Conservation (phyloP, 2,113 vertebrate genomes). For the Pagrus major region DNA sequence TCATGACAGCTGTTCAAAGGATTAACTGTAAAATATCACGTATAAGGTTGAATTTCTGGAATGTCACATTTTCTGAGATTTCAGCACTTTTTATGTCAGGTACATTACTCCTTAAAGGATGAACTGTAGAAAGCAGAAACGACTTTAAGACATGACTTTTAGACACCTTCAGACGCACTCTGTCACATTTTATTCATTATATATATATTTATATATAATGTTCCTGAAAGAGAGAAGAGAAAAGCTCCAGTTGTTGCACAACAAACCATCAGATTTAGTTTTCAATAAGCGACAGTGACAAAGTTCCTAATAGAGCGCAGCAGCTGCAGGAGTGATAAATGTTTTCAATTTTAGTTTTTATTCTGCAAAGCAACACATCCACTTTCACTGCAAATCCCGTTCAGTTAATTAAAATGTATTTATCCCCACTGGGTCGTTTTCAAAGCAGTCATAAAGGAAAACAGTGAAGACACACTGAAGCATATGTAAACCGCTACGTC, state of each 20-base stretch:
- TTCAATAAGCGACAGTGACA: conserved; percentile 36
- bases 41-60: not conserved
- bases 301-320: conserved; percentile 38
- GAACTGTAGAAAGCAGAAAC: conserved; percentile 16
- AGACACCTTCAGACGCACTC: not conserved
- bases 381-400: conserved; percentile 44
- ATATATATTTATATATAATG: not conserved
- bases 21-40: not conserved
- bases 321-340: conserved; percentile 50
- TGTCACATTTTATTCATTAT: conserved; percentile 27
- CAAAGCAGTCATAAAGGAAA: conserved; percentile 5
- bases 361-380: conserved; percentile 26
- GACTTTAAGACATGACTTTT: conserved; percentile 7
- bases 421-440: conserved; percentile 36
- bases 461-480: conserved; percentile 23
- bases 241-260: not conserved
- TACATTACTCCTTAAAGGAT: not conserved
- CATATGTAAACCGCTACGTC: conserved; percentile 29
- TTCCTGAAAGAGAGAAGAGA: not conserved
- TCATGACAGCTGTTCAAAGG: conserved; percentile 6
- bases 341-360: conserved; percentile 55
- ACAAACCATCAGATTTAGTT: conserved; percentile 26
- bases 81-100: not conserved
- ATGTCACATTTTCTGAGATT: not conserved
- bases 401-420: conserved; percentile 67